phyloP scores from a whole-genome alignment of 1,140 invertebrate genomes.

The Drosophila tropicalis region DNA sequence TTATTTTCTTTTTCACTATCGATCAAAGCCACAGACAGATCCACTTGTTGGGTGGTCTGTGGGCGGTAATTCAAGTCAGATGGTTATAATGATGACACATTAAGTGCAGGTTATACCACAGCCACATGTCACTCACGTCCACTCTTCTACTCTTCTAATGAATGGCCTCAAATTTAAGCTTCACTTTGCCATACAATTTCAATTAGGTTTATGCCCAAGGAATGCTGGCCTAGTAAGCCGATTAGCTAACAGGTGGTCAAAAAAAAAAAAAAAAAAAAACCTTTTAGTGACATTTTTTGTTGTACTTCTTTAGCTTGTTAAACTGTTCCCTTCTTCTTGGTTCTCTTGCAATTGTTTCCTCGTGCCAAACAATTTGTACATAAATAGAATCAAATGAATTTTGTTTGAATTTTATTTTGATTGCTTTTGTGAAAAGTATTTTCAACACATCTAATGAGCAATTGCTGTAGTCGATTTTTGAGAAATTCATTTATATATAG shows the following conservation, averaged over 20 bases:
- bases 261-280: no score
- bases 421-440: no score
- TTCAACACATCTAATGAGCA: no score
- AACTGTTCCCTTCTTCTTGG: no score
- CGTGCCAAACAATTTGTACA: no score
- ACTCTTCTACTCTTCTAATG: background rate
- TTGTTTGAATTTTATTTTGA: no score
- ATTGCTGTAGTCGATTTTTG: no score
- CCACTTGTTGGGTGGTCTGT: background rate
- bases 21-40: constrained; percentile 16
- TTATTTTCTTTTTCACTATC: constrained; percentile 8
- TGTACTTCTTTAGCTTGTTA: no score
- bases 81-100: constrained; percentile 41
- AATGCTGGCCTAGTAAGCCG: background rate
- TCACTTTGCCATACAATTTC: background rate
- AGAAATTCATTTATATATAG: background rate
- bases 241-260: background rate
- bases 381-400: no score
- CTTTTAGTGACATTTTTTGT: no score
- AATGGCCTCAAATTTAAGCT: background rate
- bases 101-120: constrained; percentile 18
- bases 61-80: constrained; percentile 2
- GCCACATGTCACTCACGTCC: background rate
- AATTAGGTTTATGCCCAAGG: background rate
- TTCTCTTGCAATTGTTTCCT: no score